A percentile compares a stretch with the other conserved stretches of the same genome.
phyloP scores from a whole-genome alignment of 2,888 invertebrate genomes.

The Cryptus viduatorius region DNA sequence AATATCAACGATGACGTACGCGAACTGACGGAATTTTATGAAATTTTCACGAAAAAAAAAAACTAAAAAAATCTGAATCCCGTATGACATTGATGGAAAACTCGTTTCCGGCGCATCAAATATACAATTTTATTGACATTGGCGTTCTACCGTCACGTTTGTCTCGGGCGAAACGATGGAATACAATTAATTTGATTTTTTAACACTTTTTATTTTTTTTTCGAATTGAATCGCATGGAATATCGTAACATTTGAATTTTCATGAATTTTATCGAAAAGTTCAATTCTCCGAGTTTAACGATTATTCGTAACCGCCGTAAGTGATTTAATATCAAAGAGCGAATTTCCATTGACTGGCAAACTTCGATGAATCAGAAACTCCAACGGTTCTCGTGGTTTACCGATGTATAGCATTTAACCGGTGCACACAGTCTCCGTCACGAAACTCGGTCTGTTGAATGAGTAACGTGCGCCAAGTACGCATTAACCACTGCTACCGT shows the following conservation, averaged over 20 bases:
- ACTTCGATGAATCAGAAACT: slow-evolving; percentile 28
- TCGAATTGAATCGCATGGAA: no score
- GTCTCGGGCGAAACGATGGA: no score
- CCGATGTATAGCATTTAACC: slow-evolving; percentile 19
- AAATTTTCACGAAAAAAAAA: neutral
- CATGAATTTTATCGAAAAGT: neutral
- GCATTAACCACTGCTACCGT: slow-evolving; percentile 1
- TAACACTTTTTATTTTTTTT: no score
- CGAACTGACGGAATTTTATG: slow-evolving; percentile 5
- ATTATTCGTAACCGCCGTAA: neutral
- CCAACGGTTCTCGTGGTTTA: neutral
- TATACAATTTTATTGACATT: no score
- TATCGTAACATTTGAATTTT: no score
- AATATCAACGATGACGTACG: slow-evolving; percentile 46
- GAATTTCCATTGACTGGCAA: slow-evolving; percentile 45
- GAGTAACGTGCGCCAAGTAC: slow-evolving; percentile 40
- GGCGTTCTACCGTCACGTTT: no score
- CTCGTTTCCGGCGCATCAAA: neutral
- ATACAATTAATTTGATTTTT: no score
- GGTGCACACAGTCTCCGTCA: neutral
- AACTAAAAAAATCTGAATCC: neutral
- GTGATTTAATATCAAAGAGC: slow-evolving; percentile 13
- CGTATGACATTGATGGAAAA: neutral
- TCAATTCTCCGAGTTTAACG: no score
- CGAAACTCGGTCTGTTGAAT: slow-evolving; percentile 8